Percentiles rank a stretch among this genome's conserved stretches.
Conservation (phyloP, 2,797 vertebrate genomes). For the Hemitrygon akajei region DNA sequence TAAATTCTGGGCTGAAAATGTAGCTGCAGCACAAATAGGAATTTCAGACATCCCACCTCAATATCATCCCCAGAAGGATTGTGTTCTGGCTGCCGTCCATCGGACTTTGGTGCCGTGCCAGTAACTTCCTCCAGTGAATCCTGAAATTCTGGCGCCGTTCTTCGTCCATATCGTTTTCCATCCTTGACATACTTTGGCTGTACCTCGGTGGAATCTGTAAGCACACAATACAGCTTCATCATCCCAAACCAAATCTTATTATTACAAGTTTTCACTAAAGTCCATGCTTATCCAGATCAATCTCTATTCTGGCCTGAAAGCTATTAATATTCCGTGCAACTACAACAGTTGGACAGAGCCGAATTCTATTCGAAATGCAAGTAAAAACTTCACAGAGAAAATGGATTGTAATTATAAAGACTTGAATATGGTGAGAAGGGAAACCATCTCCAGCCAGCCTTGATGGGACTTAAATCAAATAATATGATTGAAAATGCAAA, state of each 20-base stretch:
- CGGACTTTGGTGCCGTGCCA: slow-evolving; percentile 50
- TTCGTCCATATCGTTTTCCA: slow-evolving; percentile 82
- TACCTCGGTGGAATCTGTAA: slow-evolving; percentile 70
- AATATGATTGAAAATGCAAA: background rate
- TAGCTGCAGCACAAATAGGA: too few relatives aligned
- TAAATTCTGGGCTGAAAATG: background rate
- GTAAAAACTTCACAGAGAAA: background rate
- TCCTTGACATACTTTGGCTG: slow-evolving; percentile 89
- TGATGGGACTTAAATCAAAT: background rate
- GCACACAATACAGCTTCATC: background rate
- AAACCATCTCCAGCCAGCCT: background rate
- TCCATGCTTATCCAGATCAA: background rate
- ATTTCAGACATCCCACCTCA: slow-evolving; percentile 51
- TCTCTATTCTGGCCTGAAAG: background rate
- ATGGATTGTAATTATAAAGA: background rate
- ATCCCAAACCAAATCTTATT: background rate
- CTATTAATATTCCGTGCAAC: background rate
- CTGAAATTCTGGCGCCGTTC: slow-evolving; percentile 75
- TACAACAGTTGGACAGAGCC: background rate
- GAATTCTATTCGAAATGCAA: background rate
- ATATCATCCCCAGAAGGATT: slow-evolving; percentile 40
- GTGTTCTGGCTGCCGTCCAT: slow-evolving; percentile 43
- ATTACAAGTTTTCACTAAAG: background rate
- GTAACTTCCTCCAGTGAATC: slow-evolving; percentile 58
- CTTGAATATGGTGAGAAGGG: background rate